Base-by-base conservation (phyloP, 2,888 invertebrate species). In the Pecten maximus region DNA sequence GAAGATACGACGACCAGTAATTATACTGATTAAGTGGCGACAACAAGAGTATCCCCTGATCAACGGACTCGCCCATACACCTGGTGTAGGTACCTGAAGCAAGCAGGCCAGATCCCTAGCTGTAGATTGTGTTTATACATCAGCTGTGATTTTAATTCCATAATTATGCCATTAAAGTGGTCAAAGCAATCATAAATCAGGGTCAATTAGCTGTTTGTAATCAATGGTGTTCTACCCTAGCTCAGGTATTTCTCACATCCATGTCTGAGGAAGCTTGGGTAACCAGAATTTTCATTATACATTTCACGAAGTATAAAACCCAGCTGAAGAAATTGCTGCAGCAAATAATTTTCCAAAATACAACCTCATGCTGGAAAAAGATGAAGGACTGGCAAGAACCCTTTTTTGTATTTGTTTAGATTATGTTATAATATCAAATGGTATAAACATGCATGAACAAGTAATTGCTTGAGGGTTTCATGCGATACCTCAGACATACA, bases 131-230 rank as follows among this genome's bases (percentile, higher is more conserved):
- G 23, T 74, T 74, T 35, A 10, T 74, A 74, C 35, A 2, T 60
- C 23, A 60, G 35, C 74, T 35, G 74, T 6, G 35, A 74, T 74
- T 74, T 74, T 28, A 35, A 74, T 74, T 35, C 74, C 28, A 28
- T 74, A 74, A 74, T 74, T 74, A 74, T 35, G 35, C 35, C 74
- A 74, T 74, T 74, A 74, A 74, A 35, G 35, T 74, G 15, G 74
- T 35, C 74, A 35, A 74, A 74, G 74, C 74, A 74, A 74, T 28
- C 28, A 74, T 74, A 28, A 74, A 74, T 74, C 28, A 35, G 8
- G 16, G 12, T 28, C 23, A 74, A 35, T 74, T 74, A 74, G 74
- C 74, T 15, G 74, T 35, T 10, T 35, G 74, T 74, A 74, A 74
- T 35, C 23, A 28, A 28, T 23, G 16, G 8, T 74, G 2, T 35